phyloP scores from a whole-genome alignment of 35 echinoderm and acorn worm species.

The Amphiura filiformis region DNA sequence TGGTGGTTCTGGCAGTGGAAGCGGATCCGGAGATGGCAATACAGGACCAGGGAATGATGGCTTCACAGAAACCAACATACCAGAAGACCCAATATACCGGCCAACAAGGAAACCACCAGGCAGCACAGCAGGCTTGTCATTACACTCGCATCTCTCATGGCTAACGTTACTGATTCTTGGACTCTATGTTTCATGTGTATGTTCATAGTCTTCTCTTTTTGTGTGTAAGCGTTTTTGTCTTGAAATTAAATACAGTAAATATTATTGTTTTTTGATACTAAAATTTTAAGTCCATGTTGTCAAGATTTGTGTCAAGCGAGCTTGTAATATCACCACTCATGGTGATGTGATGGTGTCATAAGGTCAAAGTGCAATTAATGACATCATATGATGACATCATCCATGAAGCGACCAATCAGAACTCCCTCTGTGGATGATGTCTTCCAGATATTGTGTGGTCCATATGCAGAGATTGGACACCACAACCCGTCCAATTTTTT shows the following conservation, averaged over 20 bases:
- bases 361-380: slow-evolving; percentile 9
- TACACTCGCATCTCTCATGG: background rate
- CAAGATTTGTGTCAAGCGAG: background rate
- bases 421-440: background rate
- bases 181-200: background rate
- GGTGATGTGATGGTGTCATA: background rate
- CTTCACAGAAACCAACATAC: background rate
- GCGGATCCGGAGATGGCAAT: slow-evolving; percentile 30
- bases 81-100: slow-evolving; percentile 73
- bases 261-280: background rate
- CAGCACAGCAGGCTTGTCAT: background rate
- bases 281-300: background rate
- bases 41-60: background rate
- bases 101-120: slow-evolving; percentile 51
- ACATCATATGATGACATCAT: slow-evolving; percentile 3
- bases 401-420: background rate
- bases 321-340: background rate
- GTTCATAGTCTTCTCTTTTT: background rate
- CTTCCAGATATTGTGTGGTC: background rate
- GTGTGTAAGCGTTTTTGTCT: background rate
- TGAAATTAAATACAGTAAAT: background rate
- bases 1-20: slow-evolving; percentile 65
- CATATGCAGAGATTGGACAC: too few relatives aligned
- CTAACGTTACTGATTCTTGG: background rate
- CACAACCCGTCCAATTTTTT: too few relatives aligned